Evolutionary conservation across 2,113 vertebrate species (phyloP).

Genomic region (Misgurnus mizolepis): DNA sequence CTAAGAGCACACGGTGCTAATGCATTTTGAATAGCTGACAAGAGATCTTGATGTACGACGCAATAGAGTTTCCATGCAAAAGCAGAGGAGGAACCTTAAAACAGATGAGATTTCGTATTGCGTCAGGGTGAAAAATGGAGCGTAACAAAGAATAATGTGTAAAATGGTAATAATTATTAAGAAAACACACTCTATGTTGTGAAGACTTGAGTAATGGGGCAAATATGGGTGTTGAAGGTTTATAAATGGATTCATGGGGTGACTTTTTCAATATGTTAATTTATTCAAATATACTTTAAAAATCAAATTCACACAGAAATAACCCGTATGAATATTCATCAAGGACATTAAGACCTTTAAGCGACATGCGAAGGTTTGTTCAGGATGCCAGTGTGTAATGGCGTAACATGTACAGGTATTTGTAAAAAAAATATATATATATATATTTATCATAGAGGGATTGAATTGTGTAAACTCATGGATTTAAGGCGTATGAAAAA

Average conservation of each 20-base stretch:
- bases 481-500: not conserved
- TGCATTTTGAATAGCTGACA: slow-evolving; percentile 41
- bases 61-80: slow-evolving; percentile 25
- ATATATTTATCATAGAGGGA: not conserved
- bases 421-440: too few species aligned
- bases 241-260: not conserved
- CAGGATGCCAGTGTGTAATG: too few species aligned
- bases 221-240: not conserved
- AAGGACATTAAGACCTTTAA: not conserved
- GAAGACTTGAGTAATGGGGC: not conserved
- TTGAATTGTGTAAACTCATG: not conserved
- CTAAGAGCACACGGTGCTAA: slow-evolving; percentile 58
- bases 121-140: slow-evolving; percentile 12
- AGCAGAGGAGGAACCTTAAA: slow-evolving; percentile 21
- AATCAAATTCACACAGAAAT: too few species aligned
- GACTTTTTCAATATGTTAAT: too few species aligned
- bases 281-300: too few species aligned
- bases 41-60: slow-evolving; percentile 33
- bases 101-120: slow-evolving; percentile 19
- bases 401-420: too few species aligned
- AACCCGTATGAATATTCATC: too few species aligned
- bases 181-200: not conserved
- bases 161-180: slow-evolving; percentile 3
- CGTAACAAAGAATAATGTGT: not conserved
- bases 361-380: too few species aligned